Evolutionary conservation across 2,113 vertebrate species (phyloP), one percentile per base, ranked within the genome.

Genomic region (Plectropomus leopardus): DNA sequence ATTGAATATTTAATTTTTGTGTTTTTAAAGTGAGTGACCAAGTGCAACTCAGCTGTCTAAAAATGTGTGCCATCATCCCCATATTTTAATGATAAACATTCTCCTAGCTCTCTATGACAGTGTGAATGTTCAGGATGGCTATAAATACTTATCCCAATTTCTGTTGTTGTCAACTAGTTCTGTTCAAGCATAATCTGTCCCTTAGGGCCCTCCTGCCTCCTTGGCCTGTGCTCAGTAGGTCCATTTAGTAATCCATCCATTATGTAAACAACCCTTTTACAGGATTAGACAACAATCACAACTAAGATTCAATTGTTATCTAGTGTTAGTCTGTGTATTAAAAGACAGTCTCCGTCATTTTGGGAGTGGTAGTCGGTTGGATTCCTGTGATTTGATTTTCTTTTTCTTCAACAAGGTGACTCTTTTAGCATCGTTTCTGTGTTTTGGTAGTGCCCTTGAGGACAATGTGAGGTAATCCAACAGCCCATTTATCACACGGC

Each of bases 391-490:
- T 40, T 40, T 40, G 36, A 40, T 9, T 40, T 11, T 40, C 11
- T n/a, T n/a, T n/a, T n/a, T n/a, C n/a, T n/a, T n/a, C n/a, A n/a
- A n/a, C n/a, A n/a, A n/a, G n/a, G n/a, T n/a, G n/a, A n/a, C n/a
- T n/a, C n/a, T n/a, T n/a, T 87, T 80, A 98, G 84, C 95, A 97
- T 58, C 58, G 83, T 86, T 97, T 98, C 30, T 72, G 80, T 4
- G 92, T 82, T 70, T 92, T 94, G 15, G 80, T 45, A 0, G 81
- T 80, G 4, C 77, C 81, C 51, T 72, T 93, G 28, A 96, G 68
- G 21, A 89, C 74, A 45, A 99, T 48, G 0, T 98, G 98, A 30
- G 98, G 98, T 74, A 99, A 80, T 40, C 95, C 96, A 0, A 98
- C 2, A 0, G 82, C 83, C 95, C 95, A 97, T 0, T 92, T 92